Evolutionary conservation across 2,113 vertebrate genomes (phyloP).

Genomic region (Albula goreensis): DNA sequence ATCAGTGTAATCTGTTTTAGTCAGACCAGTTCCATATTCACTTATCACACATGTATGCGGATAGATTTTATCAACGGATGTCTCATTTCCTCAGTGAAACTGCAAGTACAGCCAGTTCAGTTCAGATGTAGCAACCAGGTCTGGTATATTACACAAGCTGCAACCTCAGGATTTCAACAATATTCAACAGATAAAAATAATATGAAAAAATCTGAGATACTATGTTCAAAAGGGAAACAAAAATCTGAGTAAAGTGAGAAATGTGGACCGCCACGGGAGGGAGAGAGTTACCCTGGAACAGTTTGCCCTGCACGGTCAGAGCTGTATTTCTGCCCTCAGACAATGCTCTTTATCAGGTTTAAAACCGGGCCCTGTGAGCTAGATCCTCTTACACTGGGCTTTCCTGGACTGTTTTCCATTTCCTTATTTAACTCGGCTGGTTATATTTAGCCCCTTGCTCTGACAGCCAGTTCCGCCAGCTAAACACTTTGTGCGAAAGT

Average conservation of each 20-base stretch:
- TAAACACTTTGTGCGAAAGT: conserved; percentile 66
- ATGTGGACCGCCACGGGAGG: conserved; percentile 69
- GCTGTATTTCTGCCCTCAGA: conserved; percentile 70
- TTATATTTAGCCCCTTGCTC: conserved; percentile 71
- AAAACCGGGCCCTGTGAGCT: conserved; percentile 46
- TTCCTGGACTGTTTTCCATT: conserved; percentile 68
- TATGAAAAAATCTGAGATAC: background rate
- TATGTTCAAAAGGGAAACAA: conserved; percentile 40
- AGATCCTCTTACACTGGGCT: conserved; percentile 71
- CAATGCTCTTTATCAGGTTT: conserved; percentile 68
- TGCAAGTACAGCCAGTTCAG: background rate
- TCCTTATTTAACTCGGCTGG: conserved; percentile 74
- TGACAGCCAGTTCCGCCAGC: conserved; percentile 70
- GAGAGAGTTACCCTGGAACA: conserved; percentile 67
- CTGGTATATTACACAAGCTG: background rate
- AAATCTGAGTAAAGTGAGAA: conserved; percentile 25
- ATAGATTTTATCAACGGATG: background rate
- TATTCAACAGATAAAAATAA: background rate
- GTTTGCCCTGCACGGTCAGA: conserved; percentile 70
- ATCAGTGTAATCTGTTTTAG: background rate
- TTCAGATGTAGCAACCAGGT: background rate
- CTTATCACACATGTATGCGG: background rate
- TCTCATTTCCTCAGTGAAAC: background rate
- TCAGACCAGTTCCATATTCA: background rate
- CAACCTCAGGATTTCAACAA: background rate